These are phyloP conservation scores for Ecliptopera silaceata DNA, from an alignment of 2,888 invertebrate species.

Conservation along the genomic window DNA sequence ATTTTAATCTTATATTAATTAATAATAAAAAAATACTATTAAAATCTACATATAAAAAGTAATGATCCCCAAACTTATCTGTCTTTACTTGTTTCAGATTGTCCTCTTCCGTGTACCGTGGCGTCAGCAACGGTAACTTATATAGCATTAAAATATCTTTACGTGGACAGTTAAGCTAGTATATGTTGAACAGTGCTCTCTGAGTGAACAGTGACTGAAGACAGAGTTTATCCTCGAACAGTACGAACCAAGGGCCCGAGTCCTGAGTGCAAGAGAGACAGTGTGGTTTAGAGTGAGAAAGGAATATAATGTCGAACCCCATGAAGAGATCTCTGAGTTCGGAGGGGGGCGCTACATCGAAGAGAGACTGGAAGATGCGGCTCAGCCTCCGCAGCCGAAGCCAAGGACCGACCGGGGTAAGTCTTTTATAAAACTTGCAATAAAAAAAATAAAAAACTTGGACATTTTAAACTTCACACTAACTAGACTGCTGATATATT, in stretches of 20 bases:
- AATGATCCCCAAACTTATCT: too few relatives aligned
- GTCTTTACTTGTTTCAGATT: conserved; percentile 30
- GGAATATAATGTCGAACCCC: conserved; percentile 64
- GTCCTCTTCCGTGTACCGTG: background rate
- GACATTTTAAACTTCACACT: too few relatives aligned
- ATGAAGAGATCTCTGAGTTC: conserved; percentile 87
- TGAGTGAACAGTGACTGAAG: conserved; percentile 3
- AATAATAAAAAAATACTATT: too few relatives aligned
- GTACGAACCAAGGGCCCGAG: background rate
- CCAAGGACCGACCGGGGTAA: conserved; percentile 82
- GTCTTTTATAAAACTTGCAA: conserved; percentile 36
- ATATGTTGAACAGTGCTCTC: background rate
- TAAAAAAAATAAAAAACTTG: too few relatives aligned
- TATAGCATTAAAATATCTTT: background rate
- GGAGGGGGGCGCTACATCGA: conserved; percentile 81
- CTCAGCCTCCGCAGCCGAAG: conserved; percentile 88
- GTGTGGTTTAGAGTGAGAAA: conserved; percentile 37
- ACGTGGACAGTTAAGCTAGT: background rate
- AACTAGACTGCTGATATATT: too few relatives aligned
- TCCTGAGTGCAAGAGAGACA: conserved; percentile 46
- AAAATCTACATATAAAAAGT: too few relatives aligned
- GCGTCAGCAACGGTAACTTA: background rate
- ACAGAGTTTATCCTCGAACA: background rate
- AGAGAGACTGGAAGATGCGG: conserved; percentile 88
- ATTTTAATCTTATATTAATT: too few relatives aligned